Evolutionary conservation across 2,888 invertebrate species (phyloP).

Genomic region (Melanotus villosus): DNA sequence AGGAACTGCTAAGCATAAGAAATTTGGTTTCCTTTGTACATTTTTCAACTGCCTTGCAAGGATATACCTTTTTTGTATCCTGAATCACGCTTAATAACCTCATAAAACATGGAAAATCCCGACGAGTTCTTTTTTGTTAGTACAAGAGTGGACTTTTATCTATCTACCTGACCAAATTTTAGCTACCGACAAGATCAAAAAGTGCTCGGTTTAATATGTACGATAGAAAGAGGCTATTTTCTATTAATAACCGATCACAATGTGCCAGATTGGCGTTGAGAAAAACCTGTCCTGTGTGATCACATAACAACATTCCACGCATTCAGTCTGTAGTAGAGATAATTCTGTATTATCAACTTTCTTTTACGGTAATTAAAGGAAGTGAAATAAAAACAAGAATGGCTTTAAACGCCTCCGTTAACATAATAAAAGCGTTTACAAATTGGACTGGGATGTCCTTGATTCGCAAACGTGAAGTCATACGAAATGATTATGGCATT

Average conservation of each 20-base stretch:
- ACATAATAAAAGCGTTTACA: background rate
- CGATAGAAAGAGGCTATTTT: no score
- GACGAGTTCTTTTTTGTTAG: background rate
- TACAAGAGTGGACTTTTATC: background rate
- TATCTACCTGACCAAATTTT: background rate
- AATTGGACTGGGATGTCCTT: slow-evolving; percentile 5
- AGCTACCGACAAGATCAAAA: no score
- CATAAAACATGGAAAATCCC: background rate
- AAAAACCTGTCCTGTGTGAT: background rate
- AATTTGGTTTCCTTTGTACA: no score
- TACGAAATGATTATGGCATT: slow-evolving; percentile 1
- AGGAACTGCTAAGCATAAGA: no score
- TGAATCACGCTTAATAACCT: background rate
- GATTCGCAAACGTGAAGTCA: slow-evolving; percentile 12
- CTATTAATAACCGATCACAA: no score
- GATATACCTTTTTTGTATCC: background rate
- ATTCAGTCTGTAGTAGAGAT: background rate
- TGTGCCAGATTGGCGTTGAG: background rate
- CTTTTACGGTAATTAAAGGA: slow-evolving; percentile 2
- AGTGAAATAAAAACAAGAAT: background rate
- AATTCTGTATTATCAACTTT: background rate
- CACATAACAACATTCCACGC: background rate
- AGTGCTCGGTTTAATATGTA: no score
- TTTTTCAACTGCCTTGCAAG: background rate
- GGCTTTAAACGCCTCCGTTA: background rate